phyloP scores from a whole-genome alignment of 2,888 invertebrate genomes.

The Adelognathus sp. region DNA sequence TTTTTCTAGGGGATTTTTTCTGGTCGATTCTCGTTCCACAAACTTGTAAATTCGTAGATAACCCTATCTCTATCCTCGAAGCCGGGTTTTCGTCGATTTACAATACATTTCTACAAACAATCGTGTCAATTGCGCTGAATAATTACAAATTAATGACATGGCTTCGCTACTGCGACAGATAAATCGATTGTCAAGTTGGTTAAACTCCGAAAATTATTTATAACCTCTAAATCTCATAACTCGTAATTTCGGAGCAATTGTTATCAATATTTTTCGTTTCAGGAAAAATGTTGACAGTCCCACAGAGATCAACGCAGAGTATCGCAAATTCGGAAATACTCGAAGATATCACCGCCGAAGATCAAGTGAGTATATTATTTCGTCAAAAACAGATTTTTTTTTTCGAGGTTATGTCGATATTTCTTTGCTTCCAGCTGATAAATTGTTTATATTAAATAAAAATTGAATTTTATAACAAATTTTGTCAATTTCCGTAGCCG shows the following conservation, averaged over 20 bases:
- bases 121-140: background rate
- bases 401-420: constrained; percentile 14
- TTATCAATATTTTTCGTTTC: background rate
- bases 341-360: background rate
- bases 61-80: background rate
- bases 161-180: constrained; percentile 15
- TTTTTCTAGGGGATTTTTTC: background rate
- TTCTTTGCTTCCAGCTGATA: background rate
- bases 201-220: background rate
- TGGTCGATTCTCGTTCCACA: background rate
- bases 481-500: constrained; percentile 65
- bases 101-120: background rate
- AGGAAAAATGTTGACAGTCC: constrained; percentile 33
- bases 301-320: constrained; percentile 23
- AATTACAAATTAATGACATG: background rate
- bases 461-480: background rate
- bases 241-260: background rate
- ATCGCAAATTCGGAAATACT: background rate
- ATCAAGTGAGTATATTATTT: constrained; percentile 45
- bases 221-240: background rate
- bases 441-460: background rate
- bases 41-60: background rate
- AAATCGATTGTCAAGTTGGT: constrained; percentile 23
- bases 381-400: background rate
- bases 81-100: background rate